These are phyloP conservation scores for Lymantria dispar DNA, from an alignment of 2,888 invertebrate species.

Conservation along the genomic window DNA sequence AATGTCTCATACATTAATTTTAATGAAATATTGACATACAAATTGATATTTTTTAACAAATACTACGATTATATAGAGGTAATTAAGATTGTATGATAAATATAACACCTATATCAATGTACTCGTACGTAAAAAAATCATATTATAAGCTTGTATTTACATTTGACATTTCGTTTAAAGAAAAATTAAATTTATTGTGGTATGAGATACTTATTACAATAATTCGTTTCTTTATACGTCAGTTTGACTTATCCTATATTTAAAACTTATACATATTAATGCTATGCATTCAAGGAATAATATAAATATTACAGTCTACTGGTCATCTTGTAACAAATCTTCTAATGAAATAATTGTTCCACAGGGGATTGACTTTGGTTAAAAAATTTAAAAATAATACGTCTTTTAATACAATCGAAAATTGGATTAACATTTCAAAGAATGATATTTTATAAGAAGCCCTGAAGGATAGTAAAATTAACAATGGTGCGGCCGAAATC, in stretches of 20 bases:
- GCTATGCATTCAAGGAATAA: constrained; percentile 42
- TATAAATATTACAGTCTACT: constrained; percentile 28
- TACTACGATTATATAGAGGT: too few relatives aligned
- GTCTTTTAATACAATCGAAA: constrained; percentile 33
- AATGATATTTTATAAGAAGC: constrained; percentile 37
- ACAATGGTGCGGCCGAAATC: constrained; percentile 39
- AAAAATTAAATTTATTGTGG: constrained; percentile 1
- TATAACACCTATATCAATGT: too few relatives aligned
- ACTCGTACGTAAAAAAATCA: too few relatives aligned
- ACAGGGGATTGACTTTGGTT: constrained; percentile 29
- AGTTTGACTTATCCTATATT: constrained; percentile 36
- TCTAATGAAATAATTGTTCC: constrained; percentile 41
- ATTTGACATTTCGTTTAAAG: background rate
- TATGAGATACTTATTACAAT: constrained; percentile 44
- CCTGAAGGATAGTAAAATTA: constrained; percentile 40
- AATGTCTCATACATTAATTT: too few relatives aligned
- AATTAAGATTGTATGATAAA: too few relatives aligned
- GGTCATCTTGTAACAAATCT: constrained; percentile 64
- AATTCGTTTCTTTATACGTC: constrained; percentile 68
- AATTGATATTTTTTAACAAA: too few relatives aligned
- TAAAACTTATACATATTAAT: constrained; percentile 32
- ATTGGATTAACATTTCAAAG: constrained; percentile 27
- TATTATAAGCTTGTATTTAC: constrained; percentile 10
- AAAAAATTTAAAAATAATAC: constrained; percentile 29
- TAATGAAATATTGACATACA: too few relatives aligned